Percentiles rank a stretch among this genome's conserved stretches.
phyloP scores from a whole-genome alignment of 2,797 vertebrate species.

The Mormyrus hasselquistii region DNA sequence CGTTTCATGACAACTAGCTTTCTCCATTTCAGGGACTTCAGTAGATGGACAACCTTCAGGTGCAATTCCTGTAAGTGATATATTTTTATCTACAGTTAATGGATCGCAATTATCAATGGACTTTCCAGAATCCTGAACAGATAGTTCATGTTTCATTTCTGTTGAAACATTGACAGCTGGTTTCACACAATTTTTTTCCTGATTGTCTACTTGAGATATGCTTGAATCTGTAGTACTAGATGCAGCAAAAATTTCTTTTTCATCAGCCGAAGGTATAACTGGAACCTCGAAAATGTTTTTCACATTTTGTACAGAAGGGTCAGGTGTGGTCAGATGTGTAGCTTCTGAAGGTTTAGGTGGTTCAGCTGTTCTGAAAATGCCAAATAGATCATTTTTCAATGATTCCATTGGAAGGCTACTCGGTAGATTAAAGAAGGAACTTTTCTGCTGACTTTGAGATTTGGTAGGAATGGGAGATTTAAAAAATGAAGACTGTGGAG shows the following conservation, averaged over 20 bases:
- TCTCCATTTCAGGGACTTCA: conserved; percentile 35
- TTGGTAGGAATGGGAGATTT: conserved; percentile 47
- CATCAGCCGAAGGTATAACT: background rate
- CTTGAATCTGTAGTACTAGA: conserved; percentile 3
- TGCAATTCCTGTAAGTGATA: conserved; percentile 19
- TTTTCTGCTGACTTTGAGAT: conserved; percentile 67
- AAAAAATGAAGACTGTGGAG: conserved; percentile 54
- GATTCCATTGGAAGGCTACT: conserved; percentile 52
- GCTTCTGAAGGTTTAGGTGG: conserved; percentile 36
- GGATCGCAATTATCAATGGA: conserved; percentile 17
- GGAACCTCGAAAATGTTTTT: conserved; percentile 31
- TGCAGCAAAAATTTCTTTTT: conserved; percentile 26
- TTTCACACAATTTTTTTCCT: conserved; percentile 30
- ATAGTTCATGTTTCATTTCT: background rate
- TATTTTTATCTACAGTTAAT: conserved; percentile 21
- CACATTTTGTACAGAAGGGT: conserved; percentile 36
- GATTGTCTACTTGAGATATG: background rate
- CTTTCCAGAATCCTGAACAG: conserved; percentile 9
- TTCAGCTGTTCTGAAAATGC: conserved; percentile 65
- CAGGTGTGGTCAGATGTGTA: conserved; percentile 27
- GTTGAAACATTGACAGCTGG: background rate
- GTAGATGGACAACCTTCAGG: conserved; percentile 22
- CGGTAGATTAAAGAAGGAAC: conserved; percentile 65
- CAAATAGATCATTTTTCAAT: conserved; percentile 61
- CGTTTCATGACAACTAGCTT: conserved; percentile 24